A percentile compares a stretch with the other conserved stretches of the same genome.
Conservation (phyloP, 2,113 vertebrate species). For the Forbesichthys papilliferus region DNA sequence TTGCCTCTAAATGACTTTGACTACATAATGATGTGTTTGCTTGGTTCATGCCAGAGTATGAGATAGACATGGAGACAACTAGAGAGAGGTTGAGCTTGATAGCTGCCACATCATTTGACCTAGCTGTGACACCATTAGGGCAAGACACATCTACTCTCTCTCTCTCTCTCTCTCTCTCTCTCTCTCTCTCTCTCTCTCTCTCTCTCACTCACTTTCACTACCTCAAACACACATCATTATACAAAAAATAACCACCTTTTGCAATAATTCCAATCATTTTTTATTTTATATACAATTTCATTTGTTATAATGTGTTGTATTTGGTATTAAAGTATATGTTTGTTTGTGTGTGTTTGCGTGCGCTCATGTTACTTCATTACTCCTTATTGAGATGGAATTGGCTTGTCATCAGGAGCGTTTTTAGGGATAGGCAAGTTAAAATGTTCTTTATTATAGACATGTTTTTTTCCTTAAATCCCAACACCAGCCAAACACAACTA, state of each 20-base stretch:
- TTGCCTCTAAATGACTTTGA: conserved; percentile 25
- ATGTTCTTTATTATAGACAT: too few relatives aligned
- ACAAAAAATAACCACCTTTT: too few relatives aligned
- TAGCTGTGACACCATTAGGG: conserved; percentile 3
- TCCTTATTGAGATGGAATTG: conserved; percentile 41
- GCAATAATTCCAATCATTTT: neutral
- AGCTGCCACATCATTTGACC: neutral
- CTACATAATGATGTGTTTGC: conserved; percentile 33
- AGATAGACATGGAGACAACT: neutral
- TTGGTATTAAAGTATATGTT: neutral
- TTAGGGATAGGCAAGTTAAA: too few relatives aligned
- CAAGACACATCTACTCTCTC: neutral
- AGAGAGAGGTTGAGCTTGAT: conserved; percentile 2
- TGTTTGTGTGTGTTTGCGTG: conserved; percentile 4
- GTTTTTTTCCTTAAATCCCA: too few relatives aligned
- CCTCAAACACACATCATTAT: neutral
- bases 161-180: neutral
- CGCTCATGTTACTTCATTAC: conserved; percentile 25
- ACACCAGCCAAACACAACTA: too few relatives aligned
- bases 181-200: too few relatives aligned
- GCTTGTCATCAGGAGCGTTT: conserved; percentile 28
- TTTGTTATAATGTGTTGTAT: neutral
- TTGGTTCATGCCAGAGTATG: conserved; percentile 28
- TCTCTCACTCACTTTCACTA: too few relatives aligned
- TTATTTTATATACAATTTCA: neutral